Conservation (phyloP, 2,113 vertebrate species). For the Chaetodon trifascialis region DNA sequence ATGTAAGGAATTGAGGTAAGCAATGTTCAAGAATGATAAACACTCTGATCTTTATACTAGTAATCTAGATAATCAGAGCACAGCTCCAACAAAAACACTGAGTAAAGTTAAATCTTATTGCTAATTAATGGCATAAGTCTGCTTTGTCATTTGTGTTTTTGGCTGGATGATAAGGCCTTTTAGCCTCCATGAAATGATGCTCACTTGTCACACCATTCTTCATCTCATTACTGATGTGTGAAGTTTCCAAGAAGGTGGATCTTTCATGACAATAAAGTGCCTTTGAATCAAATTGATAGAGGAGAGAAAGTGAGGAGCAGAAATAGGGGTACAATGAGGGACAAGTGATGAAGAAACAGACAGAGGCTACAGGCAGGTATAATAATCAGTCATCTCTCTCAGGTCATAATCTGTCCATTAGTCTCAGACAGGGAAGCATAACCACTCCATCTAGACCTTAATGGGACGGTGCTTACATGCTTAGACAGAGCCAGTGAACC, state of each 20-base stretch:
- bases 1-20: neutral
- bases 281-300: conserved; percentile 30
- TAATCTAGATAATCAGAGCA: neutral
- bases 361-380: conserved; percentile 71
- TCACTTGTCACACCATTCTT: neutral
- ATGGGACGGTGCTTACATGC: conserved; percentile 67
- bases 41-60: neutral
- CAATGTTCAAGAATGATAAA: neutral
- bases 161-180: conserved; percentile 4
- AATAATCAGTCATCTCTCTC: conserved; percentile 64
- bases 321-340: conserved; percentile 21
- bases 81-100: too few species aligned
- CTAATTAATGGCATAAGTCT: neutral
- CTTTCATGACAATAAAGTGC: conserved; percentile 30
- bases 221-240: neutral
- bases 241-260: conserved; percentile 20
- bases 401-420: conserved; percentile 72
- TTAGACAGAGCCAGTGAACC: conserved; percentile 67
- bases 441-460: conserved; percentile 70
- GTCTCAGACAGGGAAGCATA: conserved; percentile 65
- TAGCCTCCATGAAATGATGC: conserved; percentile 17
- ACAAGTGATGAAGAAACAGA: conserved; percentile 50
- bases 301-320: neutral
- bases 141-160: conserved; percentile 3
- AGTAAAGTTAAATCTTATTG: neutral